A percentile compares a stretch with the other conserved stretches of the same genome.
These are phyloP conservation scores for Elanus axillaris DNA, from an alignment of 2,113 vertebrate species.

Conservation along the genomic window DNA sequence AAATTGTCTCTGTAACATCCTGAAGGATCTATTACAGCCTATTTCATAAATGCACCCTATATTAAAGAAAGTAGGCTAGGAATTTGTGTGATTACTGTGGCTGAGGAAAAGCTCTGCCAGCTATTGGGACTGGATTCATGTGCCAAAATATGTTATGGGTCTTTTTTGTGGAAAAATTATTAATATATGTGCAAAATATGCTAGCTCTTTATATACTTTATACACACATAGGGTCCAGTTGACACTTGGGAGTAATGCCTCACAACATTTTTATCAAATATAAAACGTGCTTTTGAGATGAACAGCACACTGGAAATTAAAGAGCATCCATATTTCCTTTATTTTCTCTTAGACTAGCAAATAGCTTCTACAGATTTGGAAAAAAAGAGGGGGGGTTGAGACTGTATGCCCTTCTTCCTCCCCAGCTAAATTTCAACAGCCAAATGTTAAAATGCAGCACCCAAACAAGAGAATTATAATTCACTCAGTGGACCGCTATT, in stretches of 20 bases:
- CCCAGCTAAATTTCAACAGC: background rate
- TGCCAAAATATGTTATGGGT: background rate
- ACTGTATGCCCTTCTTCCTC: background rate
- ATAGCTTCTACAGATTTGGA: background rate
- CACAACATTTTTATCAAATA: background rate
- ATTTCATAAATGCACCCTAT: background rate
- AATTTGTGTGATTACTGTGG: background rate
- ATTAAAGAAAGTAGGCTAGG: background rate
- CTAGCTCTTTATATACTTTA: background rate
- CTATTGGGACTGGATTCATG: background rate
- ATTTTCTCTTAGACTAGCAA: background rate
- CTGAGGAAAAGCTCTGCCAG: background rate
- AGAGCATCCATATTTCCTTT: background rate
- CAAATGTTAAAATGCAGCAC: background rate
- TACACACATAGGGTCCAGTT: background rate
- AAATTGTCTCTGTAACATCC: background rate
- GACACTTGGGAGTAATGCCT: background rate
- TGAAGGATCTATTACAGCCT: background rate
- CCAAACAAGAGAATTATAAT: background rate
- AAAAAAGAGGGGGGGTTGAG: background rate
- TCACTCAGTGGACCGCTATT: background rate
- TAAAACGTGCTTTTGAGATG: conserved; percentile 5
- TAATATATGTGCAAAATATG: background rate
- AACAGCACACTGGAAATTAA: background rate
- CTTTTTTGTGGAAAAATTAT: background rate